Conservation (phyloP, 53 echinoderm and acorn worm genomes). For the Echinarachnius parma region DNA sequence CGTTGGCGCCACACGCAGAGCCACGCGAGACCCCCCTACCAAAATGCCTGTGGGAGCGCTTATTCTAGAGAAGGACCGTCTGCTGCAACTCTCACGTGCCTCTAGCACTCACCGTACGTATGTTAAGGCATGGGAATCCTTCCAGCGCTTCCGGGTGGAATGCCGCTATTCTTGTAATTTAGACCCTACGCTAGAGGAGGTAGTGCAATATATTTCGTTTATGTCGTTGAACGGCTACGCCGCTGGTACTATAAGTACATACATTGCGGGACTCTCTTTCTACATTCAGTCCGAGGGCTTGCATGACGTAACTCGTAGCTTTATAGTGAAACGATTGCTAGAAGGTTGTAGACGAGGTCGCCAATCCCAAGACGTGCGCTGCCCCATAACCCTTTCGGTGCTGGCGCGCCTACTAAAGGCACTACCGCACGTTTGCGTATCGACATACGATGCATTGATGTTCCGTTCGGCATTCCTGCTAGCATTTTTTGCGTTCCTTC, state of each 20-base stretch:
- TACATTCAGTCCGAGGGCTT: neutral
- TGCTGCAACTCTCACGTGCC: too few relatives aligned
- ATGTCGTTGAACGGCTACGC: conserved; percentile 3
- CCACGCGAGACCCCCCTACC: neutral
- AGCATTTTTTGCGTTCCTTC: too few relatives aligned
- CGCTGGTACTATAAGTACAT: neutral
- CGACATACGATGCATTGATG: too few relatives aligned
- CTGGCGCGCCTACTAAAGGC: too few relatives aligned
- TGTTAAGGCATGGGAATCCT: neutral
- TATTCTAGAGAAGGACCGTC: too few relatives aligned
- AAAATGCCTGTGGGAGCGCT: conserved; percentile 18
- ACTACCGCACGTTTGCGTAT: too few relatives aligned
- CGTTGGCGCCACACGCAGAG: conserved; percentile 12
- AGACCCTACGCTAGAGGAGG: neutral
- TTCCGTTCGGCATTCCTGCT: too few relatives aligned
- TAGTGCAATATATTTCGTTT: neutral
- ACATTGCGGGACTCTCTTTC: conserved; percentile 9
- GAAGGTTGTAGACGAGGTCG: conserved; percentile 16
- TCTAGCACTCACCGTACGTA: neutral
- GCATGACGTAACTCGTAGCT: neutral
- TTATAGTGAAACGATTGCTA: neutral
- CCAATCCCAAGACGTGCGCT: too few relatives aligned
- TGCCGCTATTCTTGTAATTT: neutral
- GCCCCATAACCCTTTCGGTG: too few relatives aligned
- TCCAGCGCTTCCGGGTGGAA: neutral